A percentile compares a stretch with the other conserved stretches of the same genome.
Conservation (phyloP, 2,888 invertebrate genomes). For the Anaspis maculata region DNA sequence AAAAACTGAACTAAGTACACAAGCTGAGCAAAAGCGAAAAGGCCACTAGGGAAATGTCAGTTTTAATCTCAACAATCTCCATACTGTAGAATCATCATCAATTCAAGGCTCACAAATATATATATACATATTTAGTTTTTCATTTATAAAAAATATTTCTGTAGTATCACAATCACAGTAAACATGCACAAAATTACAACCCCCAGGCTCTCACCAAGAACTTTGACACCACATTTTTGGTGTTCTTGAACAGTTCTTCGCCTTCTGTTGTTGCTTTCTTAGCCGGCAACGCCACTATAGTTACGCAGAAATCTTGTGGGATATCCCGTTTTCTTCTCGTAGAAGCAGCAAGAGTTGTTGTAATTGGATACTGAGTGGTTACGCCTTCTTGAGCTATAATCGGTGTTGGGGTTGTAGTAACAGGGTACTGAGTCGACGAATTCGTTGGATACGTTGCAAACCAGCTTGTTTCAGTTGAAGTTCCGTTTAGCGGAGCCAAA, state of each 20-base stretch:
- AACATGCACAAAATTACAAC: constrained; percentile 3
- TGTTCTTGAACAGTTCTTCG: constrained; percentile 20
- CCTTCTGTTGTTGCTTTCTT: constrained; percentile 24
- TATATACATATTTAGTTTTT: too few species aligned
- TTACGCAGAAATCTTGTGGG: constrained; percentile 29
- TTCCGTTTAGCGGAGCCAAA: not conserved
- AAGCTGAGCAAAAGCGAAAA: too few species aligned
- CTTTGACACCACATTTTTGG: constrained; percentile 20
- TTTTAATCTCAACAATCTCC: too few species aligned
- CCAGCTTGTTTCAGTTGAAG: not conserved
- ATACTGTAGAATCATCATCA: too few species aligned
- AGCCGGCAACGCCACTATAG: constrained; percentile 30
- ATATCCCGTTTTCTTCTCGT: constrained; percentile 14
- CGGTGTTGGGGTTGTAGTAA: constrained; percentile 9
- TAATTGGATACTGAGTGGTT: constrained; percentile 5
- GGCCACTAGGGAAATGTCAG: too few species aligned
- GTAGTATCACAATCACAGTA: not conserved
- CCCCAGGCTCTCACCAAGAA: constrained; percentile 25
- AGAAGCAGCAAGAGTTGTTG: not conserved
- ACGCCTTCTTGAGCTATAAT: too few species aligned
- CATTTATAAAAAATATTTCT: too few species aligned
- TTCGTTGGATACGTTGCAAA: too few species aligned
- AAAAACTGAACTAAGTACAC: too few species aligned
- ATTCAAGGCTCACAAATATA: too few species aligned
- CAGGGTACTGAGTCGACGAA: constrained; percentile 4